phyloP scores from a whole-genome alignment of 2,797 vertebrate genomes.

The Tangara arthus region DNA sequence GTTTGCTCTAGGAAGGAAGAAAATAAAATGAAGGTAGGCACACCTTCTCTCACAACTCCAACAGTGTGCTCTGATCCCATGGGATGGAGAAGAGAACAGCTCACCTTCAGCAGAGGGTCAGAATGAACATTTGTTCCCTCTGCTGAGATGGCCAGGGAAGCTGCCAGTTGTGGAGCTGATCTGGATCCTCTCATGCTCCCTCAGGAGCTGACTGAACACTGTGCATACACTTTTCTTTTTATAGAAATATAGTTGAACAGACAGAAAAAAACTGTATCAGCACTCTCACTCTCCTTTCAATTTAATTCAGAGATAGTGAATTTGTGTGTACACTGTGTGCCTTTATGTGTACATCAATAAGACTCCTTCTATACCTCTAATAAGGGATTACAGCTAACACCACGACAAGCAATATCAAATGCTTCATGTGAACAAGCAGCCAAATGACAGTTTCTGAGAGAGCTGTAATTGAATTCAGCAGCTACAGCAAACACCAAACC shows the following conservation, averaged over 20 bases:
- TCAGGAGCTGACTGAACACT: conserved; percentile 15
- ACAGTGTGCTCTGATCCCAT: background rate
- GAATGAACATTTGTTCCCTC: background rate
- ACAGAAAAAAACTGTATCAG: background rate
- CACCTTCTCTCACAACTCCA: background rate
- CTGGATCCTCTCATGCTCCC: conserved; percentile 12
- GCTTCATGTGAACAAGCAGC: background rate
- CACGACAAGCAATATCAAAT: background rate
- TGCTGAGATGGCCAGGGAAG: background rate
- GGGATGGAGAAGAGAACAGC: background rate
- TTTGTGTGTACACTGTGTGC: background rate
- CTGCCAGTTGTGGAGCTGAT: conserved; percentile 20
- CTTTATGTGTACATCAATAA: background rate
- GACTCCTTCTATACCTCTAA: background rate
- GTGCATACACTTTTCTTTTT: conserved; percentile 6
- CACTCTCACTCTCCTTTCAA: background rate
- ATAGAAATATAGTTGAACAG: background rate
- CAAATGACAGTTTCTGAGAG: conserved; percentile 9
- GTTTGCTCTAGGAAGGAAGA: background rate
- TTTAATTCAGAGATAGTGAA: background rate
- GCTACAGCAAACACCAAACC: background rate
- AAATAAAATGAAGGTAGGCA: background rate
- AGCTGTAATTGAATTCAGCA: conserved; percentile 1
- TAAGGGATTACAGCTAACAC: conserved; percentile 10
- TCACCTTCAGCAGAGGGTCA: background rate